Evolutionary conservation across 2,797 vertebrate genomes (phyloP), one percentile per base, ranked within the genome.

Genomic region (Rhyacichthys aspro): DNA sequence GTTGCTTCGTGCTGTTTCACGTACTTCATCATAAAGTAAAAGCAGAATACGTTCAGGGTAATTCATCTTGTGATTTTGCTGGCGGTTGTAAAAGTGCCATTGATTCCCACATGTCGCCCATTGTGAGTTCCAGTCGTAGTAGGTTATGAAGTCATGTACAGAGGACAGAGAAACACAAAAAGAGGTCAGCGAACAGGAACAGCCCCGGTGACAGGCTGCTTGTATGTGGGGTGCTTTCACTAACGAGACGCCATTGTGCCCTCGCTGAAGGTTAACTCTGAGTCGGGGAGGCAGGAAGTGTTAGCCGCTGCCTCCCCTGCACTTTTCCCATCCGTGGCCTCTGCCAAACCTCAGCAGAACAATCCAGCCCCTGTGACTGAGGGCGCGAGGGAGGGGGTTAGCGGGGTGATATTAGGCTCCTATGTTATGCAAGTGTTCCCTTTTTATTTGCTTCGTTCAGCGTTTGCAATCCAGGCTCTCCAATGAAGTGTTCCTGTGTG

Each of bases 231-330:
- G 79, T 67, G 80, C 70, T 72, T 80, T 81, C n/a, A 16, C 87
- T 87, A 88, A 88, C 78, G 85, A 88, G 81, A 70, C 83, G 79
- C 81, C 85, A 82, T 83, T 86, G 86, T 87, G 79, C 79, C 86
- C 81, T 78, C 80, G 42, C 64, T 85, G 79, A 89, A 89, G 90
- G 86, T 90, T 91, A 84, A 86, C 85, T 86, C 74, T 64, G 80
- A 85, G 84, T 87, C 76, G 70, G 79, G 81, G 70, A 79, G 82
- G 83, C 87, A 90, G 89, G 89, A 88, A 90, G 85, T 84, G 82
- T 86, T 84, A 72, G 86, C 7, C n/a, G n/a, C 83, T 82, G 86
- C 87, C 84, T 88, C 82, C 84, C 86, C 85, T 88, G 77, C 84
- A 88, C 84, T 87, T 86, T 90, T 90, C 87, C 85, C 85, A 88